phyloP scores from a whole-genome alignment of 2,113 vertebrate species.

The Paraplagusia blochii region DNA sequence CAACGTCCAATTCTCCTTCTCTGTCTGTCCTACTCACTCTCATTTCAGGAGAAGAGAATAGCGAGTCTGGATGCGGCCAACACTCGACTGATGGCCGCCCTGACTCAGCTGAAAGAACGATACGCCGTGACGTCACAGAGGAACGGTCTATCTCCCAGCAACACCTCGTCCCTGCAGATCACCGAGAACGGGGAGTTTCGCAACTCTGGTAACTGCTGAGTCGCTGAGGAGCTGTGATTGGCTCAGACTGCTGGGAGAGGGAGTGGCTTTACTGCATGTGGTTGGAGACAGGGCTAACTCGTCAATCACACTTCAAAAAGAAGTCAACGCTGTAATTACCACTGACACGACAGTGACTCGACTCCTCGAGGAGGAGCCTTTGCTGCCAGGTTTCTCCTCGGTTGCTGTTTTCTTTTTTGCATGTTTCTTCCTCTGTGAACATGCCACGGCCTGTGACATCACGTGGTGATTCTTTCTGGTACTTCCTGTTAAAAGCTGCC shows the following conservation, averaged over 20 bases:
- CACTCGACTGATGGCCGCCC: slow-evolving; percentile 91
- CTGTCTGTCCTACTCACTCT: slow-evolving; percentile 7
- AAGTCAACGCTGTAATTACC: not conserved
- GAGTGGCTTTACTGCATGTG: slow-evolving; percentile 5
- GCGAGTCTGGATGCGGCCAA: slow-evolving; percentile 91
- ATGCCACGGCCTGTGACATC: slow-evolving; percentile 15
- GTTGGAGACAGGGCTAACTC: not conserved
- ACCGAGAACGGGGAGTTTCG: slow-evolving; percentile 98
- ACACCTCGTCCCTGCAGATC: slow-evolving; percentile 97
- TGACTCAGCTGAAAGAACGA: slow-evolving; percentile 97
- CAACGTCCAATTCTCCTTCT: no score
- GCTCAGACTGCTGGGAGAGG: slow-evolving; percentile 1
- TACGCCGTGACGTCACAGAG: slow-evolving; percentile 91
- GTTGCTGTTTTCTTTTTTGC: slow-evolving; percentile 37
- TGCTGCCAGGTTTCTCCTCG: slow-evolving; percentile 23
- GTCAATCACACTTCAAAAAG: not conserved
- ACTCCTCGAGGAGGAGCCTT: not conserved
- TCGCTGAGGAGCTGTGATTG: slow-evolving; percentile 15
- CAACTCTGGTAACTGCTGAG: slow-evolving; percentile 92
- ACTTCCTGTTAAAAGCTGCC: slow-evolving; percentile 20
- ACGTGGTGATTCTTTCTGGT: slow-evolving; percentile 28
- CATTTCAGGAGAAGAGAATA: slow-evolving; percentile 89
- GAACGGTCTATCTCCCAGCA: slow-evolving; percentile 97
- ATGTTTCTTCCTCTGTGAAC: slow-evolving; percentile 47
- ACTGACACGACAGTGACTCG: slow-evolving; percentile 1